Percentiles rank a stretch among this genome's conserved stretches.
These are phyloP conservation scores for Teleiodes luculella DNA, from an alignment of 2,888 invertebrate genomes.

Conservation along the genomic window DNA sequence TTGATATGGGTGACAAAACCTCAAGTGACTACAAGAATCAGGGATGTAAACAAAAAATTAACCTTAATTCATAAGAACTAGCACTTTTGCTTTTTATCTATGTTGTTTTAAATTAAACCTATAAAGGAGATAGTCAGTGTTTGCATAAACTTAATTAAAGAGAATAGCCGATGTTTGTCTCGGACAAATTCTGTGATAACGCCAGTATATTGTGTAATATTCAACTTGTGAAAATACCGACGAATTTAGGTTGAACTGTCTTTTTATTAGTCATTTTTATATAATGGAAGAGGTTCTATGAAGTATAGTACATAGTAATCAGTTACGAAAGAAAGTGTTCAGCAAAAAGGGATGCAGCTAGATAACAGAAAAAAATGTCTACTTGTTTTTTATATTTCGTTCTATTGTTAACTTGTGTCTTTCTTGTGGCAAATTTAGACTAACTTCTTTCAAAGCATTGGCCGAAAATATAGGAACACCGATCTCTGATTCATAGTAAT, in stretches of 20 bases:
- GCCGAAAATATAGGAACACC: too few species aligned
- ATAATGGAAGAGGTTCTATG: not conserved
- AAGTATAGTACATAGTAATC: too few species aligned
- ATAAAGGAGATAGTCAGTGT: conserved; percentile 41
- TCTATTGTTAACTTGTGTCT: too few species aligned
- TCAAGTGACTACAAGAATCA: conserved; percentile 8
- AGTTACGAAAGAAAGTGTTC: too few species aligned
- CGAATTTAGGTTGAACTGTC: conserved; percentile 15
- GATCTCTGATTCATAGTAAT: too few species aligned
- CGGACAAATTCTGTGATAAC: conserved; percentile 42
- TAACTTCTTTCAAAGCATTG: too few species aligned
- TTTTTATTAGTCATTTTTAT: not conserved
- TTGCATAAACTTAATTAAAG: conserved; percentile 39
- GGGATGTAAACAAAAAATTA: conserved; percentile 35
- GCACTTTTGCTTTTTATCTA: conserved; percentile 36
- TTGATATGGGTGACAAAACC: not conserved
- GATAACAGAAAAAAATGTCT: too few species aligned
- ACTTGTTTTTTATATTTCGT: too few species aligned
- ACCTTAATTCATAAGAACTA: conserved; percentile 44
- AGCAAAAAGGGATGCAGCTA: too few species aligned
- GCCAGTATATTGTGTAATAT: conserved; percentile 37
- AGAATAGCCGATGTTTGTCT: conserved; percentile 48
- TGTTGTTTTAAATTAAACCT: conserved; percentile 54
- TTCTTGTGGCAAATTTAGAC: too few species aligned
- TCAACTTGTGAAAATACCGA: conserved; percentile 21